Percentiles rank a stretch among this genome's conserved stretches.
phyloP scores from a whole-genome alignment of 2,888 invertebrate species.

The Cordilura impudica region DNA sequence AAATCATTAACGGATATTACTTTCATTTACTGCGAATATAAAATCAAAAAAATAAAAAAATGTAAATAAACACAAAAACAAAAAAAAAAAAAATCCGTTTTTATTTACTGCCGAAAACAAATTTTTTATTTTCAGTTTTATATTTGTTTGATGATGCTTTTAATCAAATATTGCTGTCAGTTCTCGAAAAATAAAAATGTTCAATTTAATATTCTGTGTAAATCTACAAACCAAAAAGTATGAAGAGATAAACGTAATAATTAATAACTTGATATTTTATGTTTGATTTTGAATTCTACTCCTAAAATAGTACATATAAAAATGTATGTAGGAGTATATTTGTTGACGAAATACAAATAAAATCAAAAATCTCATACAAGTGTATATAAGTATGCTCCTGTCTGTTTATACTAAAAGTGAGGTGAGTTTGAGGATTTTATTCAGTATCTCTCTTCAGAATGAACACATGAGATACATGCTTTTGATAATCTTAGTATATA shows the following conservation, averaged over 20 bases:
- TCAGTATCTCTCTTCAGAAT: no score
- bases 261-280: not conserved
- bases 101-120: conserved; percentile 25
- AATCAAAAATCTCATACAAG: no score
- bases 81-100: conserved; percentile 31
- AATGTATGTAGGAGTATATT: no score
- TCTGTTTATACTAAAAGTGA: no score
- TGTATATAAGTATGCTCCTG: no score
- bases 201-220: not conserved
- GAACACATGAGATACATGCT: no score
- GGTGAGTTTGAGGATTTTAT: no score
- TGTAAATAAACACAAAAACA: not conserved
- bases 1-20: conserved; percentile 43
- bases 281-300: not conserved
- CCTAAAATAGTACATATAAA: no score
- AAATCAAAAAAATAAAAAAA: conserved; percentile 21
- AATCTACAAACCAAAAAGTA: not conserved
- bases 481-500: no score
- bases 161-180: conserved; percentile 44
- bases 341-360: no score
- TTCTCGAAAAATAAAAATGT: conserved; percentile 5
- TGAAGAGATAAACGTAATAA: not conserved
- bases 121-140: conserved; percentile 20
- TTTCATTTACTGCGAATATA: conserved; percentile 40
- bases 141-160: conserved; percentile 37